Evolutionary conservation across 2,888 invertebrate species (phyloP), one percentile per base, ranked within the genome.

Genomic region (Eutolmus rufibarbis): DNA sequence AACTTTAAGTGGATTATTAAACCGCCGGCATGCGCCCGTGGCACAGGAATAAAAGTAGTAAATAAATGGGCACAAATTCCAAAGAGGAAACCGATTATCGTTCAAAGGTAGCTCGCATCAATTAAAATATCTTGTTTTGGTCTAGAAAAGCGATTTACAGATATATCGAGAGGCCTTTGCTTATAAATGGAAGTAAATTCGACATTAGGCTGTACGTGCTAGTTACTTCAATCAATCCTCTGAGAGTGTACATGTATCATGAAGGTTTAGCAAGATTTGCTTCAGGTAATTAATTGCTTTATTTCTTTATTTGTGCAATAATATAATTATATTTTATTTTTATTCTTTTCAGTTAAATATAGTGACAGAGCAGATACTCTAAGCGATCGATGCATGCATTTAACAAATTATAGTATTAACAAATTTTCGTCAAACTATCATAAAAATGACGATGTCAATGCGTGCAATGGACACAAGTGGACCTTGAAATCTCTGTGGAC

Each of bases 181-280:
- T 97, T 79, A 97, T 99, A 90, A 98, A 97, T 91, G 98, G 97
- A 78, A 97, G 97, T 92, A 99, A 99, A 93, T 99, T 99, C 93
- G 99, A 99, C 93, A 94, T 99, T 91, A 95, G 99, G 7, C 93
- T 99, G 43, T 99, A 99, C 92, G 98, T 99, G 56, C 94, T 98
- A 43, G 96, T 99, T 43, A 98, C 99, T 1, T 98, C 97, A 66
- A 96, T 99, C 89, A 97, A 99, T 92, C 99, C 99, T 0, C 94
- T 99, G 4, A 93, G 97, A 89, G 96, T 99, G 90, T 99, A 98
- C 92, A 93, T 99, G 90, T 98, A 98, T 92, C 97, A 98, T 89
- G 98, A 99, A 91, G 99, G 99, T 0, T 94, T 99, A 57, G 99
- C 97, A 0, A 94, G 99, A 90, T 99, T 99, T 93, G 99, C 99